Percentiles rank a stretch among this genome's conserved stretches.
Conservation (phyloP, 2,888 invertebrate species). For the Drosophila paucipuncta region DNA sequence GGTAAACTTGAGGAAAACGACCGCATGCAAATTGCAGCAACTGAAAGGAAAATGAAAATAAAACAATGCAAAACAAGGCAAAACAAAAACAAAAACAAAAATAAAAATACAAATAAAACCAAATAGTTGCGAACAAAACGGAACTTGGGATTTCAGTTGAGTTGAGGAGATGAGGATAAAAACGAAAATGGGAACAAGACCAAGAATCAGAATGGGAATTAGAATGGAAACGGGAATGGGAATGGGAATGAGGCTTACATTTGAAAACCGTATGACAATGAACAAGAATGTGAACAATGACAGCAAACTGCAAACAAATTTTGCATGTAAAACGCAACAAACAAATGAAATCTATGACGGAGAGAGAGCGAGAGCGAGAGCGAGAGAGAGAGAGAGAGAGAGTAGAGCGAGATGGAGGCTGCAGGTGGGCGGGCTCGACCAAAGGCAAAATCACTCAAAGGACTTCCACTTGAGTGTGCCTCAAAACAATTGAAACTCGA, state of each 20-base stretch:
- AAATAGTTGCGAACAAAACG: slow-evolving; percentile 16
- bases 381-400: not conserved
- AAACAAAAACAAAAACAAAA: not conserved
- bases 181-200: not conserved
- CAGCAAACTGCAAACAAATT: slow-evolving; percentile 68
- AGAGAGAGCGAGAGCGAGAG: not conserved
- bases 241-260: slow-evolving; percentile 7
- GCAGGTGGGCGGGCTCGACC: slow-evolving; percentile 22
- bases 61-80: slow-evolving; percentile 31
- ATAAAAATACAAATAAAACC: slow-evolving; percentile 41
- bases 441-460: slow-evolving; percentile 55
- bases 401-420: not conserved
- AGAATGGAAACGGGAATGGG: not conserved
- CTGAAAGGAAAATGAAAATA: slow-evolving; percentile 47
- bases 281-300: slow-evolving; percentile 57
- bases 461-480: slow-evolving; percentile 78
- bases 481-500: slow-evolving; percentile 43
- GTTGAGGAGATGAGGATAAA: slow-evolving; percentile 4
- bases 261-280: slow-evolving; percentile 49
- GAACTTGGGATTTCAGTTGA: slow-evolving; percentile 9
- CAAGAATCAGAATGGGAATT: not conserved
- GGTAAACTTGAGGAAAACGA: slow-evolving; percentile 23
- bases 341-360: slow-evolving; percentile 30
- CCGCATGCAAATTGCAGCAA: slow-evolving; percentile 63
- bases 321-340: slow-evolving; percentile 73